Evolutionary conservation across 92 coral and sea anemone species (phyloP), one percentile per base, ranked within the genome.

Genomic region (Phymanthus crucifer): DNA sequence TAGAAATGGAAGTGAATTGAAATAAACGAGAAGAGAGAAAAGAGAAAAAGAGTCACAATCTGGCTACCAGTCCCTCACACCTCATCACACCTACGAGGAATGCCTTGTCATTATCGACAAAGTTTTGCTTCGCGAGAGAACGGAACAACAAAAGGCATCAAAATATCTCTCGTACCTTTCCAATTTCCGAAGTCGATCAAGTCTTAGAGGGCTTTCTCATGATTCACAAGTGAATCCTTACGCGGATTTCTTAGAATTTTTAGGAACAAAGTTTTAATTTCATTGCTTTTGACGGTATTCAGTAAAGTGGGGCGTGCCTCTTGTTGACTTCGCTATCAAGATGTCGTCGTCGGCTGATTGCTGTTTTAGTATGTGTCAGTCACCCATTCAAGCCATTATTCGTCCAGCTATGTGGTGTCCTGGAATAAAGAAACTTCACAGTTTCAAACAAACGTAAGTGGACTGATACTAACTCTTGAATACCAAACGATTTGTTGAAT

Each of bases 331-430:
- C 29, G 4, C 8, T 31, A 70, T 34, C 45, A 79, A 79, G 73
- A 90, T 90, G 94, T 87, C 97, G 94, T 87, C 97, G 23, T 89
- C 97, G 34, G 97, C 97, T 24, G 97, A 89, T 76, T 95, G 97
- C 61, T 93, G 97, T 61, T 91, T 94, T 57, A 94, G 97, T 33
- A 89, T 91, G 94, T 83, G 93, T 80, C 99, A 95, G 82, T 89
- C 99, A 19, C 98, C 99, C 13, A 89, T 95, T 18, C 97, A 93
- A 80, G 99, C 92, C 18, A 86, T 79, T 27, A 23, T 95, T 47
- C 85, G 97, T 56, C 99, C 99, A 43, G 99, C 97, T 2, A 85
- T 93, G 78, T 95, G 99, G 99, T 73, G 93, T 31, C 99, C 99
- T 29, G 90, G 93, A 57, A 76, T 95, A 16, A 86, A 88, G 70